Conservation (phyloP, 2,113 vertebrate species). For the Panurus biarmicus region DNA sequence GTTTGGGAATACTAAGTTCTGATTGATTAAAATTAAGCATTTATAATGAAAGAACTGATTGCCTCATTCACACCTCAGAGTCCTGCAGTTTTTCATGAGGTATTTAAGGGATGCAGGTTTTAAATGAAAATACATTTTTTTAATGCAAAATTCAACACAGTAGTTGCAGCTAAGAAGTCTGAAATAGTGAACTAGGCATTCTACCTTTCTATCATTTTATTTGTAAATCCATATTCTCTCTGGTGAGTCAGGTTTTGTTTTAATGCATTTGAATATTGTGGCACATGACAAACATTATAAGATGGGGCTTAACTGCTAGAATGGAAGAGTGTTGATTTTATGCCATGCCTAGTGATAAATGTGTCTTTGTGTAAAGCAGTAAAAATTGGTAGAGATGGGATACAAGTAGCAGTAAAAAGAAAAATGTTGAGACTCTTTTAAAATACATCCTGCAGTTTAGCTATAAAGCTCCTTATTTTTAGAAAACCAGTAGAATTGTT, state of each 20-base stretch:
- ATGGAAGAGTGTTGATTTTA: conserved; percentile 26
- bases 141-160: background rate
- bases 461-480: conserved; percentile 69
- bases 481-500: conserved; percentile 57
- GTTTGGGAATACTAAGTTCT: background rate
- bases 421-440: conserved; percentile 53
- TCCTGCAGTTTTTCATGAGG: background rate
- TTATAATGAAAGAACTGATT: background rate
- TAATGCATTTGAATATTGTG: background rate
- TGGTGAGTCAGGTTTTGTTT: background rate
- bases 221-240: background rate
- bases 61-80: background rate
- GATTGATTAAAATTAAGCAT: background rate
- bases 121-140: background rate
- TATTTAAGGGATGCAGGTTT: background rate
- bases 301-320: background rate
- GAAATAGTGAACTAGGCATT: background rate
- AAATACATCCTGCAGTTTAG: conserved; percentile 57
- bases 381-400: conserved; percentile 49
- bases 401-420: conserved; percentile 45
- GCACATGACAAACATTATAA: background rate
- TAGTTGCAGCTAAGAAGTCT: background rate
- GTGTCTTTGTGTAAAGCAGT: background rate
- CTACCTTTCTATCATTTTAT: background rate
- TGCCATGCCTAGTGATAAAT: background rate